phyloP scores from a whole-genome alignment of 2,888 invertebrate species.

The Mantis religiosa region DNA sequence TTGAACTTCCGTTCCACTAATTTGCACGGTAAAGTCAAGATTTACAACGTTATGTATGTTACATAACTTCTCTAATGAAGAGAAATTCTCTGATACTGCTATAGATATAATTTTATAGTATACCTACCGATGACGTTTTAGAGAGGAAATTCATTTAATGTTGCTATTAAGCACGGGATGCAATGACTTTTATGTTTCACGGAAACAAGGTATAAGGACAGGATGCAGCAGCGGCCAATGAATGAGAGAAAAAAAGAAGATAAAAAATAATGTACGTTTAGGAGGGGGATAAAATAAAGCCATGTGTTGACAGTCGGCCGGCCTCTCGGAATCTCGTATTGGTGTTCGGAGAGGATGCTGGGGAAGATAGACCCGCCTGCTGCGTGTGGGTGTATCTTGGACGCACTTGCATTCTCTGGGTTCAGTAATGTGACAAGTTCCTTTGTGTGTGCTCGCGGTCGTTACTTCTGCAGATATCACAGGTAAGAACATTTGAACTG shows the following conservation, averaged over 20 bases:
- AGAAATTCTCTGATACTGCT: no score
- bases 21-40: no score
- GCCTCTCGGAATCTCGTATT: background rate
- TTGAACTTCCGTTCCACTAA: no score
- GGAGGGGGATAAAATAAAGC: background rate
- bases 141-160: no score
- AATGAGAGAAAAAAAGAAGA: background rate
- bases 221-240: background rate
- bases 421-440: background rate
- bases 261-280: background rate
- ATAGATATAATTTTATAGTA: no score
- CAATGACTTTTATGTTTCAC: no score
- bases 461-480: no score
- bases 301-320: background rate
- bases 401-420: background rate
- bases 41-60: no score
- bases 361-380: background rate
- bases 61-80: no score
- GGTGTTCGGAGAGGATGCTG: background rate
- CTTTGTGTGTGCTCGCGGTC: background rate
- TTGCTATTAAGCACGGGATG: no score
- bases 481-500: no score
- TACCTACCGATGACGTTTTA: no score
- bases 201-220: background rate
- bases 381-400: background rate